Conservation (phyloP, 1,140 invertebrate genomes). For the Drepana arcuata region DNA sequence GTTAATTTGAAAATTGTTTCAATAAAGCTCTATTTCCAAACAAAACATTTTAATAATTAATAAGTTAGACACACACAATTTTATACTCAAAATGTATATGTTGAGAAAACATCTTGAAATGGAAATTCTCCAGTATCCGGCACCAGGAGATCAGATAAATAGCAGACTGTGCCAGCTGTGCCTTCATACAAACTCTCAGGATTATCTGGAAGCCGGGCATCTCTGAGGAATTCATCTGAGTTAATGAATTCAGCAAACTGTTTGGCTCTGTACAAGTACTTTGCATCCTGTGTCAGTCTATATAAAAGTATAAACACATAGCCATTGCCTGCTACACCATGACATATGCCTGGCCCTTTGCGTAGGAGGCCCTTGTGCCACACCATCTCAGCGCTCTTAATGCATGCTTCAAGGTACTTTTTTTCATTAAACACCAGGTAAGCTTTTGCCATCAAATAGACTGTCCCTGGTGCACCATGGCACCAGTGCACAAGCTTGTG, state of each 20-base stretch:
- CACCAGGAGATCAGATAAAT: slow-evolving; percentile 81
- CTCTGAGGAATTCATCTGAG: slow-evolving; percentile 75
- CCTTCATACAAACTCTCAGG: slow-evolving; percentile 91
- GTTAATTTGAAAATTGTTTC: slow-evolving; percentile 3
- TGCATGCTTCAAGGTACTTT: slow-evolving; percentile 80
- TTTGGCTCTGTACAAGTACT: slow-evolving; percentile 81
- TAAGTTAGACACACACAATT: no score
- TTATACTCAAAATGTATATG: no score
- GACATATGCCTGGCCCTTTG: slow-evolving; percentile 89
- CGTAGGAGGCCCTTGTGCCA: slow-evolving; percentile 86
- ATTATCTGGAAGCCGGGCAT: slow-evolving; percentile 84
- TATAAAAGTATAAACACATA: slow-evolving; percentile 89
- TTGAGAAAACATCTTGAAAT: slow-evolving; percentile 83
- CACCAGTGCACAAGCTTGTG: slow-evolving; percentile 90
- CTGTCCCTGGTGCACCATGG: slow-evolving; percentile 86
- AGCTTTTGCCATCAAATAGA: slow-evolving; percentile 88
- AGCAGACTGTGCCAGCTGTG: slow-evolving; percentile 88
- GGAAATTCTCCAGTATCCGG: slow-evolving; percentile 87
- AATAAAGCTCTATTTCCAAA: no score
- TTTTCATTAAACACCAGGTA: slow-evolving; percentile 82
- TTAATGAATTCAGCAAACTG: slow-evolving; percentile 86
- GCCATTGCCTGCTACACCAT: slow-evolving; percentile 88
- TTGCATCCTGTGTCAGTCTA: slow-evolving; percentile 80
- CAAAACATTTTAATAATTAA: slow-evolving; percentile 10
- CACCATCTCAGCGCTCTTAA: slow-evolving; percentile 80